Evolutionary conservation across 2,113 vertebrate species (phyloP).

Genomic region (Mandrillus leucophaeus): DNA sequence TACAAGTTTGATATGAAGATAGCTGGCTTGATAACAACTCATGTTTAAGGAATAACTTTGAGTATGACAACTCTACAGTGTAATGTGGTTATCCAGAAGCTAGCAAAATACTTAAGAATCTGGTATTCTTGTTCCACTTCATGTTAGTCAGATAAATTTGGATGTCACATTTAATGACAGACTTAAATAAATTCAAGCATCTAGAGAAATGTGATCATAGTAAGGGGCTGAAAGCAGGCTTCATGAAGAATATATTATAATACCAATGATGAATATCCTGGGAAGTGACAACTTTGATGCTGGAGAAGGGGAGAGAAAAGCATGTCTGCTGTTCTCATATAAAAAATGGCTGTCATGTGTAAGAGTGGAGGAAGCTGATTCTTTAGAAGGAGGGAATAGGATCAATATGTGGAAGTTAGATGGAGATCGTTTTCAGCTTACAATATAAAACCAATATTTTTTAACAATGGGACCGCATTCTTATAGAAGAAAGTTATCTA

Average conservation of each 20-base stretch:
- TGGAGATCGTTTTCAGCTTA: not conserved
- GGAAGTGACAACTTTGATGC: not conserved
- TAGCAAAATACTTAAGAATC: not conserved
- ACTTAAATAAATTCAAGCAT: not conserved
- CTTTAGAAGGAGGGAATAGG: not conserved
- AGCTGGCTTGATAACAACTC: not conserved
- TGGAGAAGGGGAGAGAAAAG: not conserved
- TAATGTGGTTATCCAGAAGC: not conserved
- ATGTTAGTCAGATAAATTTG: not conserved
- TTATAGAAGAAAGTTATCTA: not conserved
- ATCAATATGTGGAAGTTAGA: not conserved
- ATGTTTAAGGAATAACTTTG: not conserved
- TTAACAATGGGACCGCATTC: not conserved
- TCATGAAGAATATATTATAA: not conserved
- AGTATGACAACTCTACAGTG: not conserved
- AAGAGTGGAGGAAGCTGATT: not conserved
- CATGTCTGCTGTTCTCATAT: not conserved
- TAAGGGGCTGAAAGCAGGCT: not conserved
- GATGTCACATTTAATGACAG: not conserved
- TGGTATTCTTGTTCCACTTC: not conserved
- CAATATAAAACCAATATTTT: not conserved
- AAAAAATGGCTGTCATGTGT: not conserved
- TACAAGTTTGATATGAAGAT: not conserved
- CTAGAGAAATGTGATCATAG: not conserved
- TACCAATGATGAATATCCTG: not conserved